A percentile compares a stretch with the other conserved stretches of the same genome.
Evolutionary conservation across 2,797 vertebrate species (phyloP).

Genomic region (Tarsius wallacei): DNA sequence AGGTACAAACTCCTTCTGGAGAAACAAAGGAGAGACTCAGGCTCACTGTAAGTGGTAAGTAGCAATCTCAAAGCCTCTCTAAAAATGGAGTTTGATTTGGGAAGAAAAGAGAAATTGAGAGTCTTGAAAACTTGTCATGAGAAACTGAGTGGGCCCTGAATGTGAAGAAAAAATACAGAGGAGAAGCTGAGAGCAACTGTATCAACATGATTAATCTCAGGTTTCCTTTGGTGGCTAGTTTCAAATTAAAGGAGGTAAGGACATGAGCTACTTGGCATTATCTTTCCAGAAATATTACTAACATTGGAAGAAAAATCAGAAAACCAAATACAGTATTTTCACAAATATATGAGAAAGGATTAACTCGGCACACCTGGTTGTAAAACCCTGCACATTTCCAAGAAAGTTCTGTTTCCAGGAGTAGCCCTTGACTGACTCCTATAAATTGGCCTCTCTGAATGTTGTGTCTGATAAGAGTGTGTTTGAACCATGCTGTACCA

Average conservation of each 20-base stretch:
- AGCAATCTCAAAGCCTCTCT: not conserved
- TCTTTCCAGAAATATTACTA: not conserved
- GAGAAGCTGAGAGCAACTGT: not conserved
- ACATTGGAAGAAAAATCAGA: not conserved
- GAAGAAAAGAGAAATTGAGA: not conserved
- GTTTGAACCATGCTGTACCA: not conserved
- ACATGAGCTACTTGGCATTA: not conserved
- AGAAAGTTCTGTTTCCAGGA: not conserved
- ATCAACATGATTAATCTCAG: not conserved
- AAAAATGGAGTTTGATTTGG: not conserved
- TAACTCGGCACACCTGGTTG: not conserved
- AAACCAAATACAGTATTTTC: not conserved
- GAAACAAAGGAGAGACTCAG: not conserved
- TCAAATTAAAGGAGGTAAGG: not conserved
- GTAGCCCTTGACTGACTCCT: not conserved
- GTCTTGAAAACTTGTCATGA: not conserved
- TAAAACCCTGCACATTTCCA: not conserved
- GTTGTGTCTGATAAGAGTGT: not conserved
- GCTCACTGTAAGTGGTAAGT: not conserved
- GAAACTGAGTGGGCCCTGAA: not conserved
- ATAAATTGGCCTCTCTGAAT: not conserved
- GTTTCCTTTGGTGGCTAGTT: not conserved
- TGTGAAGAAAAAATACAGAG: not conserved
- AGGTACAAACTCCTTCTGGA: not conserved
- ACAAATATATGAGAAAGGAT: not conserved